These are phyloP conservation scores for Cacatua alba DNA, from an alignment of 2,113 vertebrate species.

Conservation along the genomic window DNA sequence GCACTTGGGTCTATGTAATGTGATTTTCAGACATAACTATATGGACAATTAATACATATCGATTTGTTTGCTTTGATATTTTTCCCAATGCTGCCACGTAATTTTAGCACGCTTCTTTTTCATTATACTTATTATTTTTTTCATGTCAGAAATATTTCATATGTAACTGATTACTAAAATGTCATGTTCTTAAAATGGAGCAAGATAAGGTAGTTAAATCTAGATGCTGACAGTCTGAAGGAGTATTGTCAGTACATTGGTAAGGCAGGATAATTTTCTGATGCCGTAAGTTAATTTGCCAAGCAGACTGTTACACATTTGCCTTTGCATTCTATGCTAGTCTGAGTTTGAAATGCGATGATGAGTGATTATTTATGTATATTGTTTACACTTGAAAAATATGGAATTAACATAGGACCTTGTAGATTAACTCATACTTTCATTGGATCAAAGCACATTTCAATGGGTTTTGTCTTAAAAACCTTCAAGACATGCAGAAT, in stretches of 20 bases:
- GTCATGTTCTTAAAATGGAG: background rate
- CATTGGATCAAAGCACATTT: background rate
- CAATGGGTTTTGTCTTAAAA: background rate
- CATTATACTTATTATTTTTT: background rate
- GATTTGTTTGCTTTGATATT: background rate
- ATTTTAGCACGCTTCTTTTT: background rate
- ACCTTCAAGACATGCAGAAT: background rate
- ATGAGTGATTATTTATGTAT: background rate
- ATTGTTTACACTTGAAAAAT: background rate
- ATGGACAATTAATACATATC: background rate
- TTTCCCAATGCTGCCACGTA: background rate
- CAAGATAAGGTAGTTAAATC: background rate
- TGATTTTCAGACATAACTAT: background rate
- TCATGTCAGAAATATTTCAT: background rate
- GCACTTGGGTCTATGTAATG: fast-evolving
- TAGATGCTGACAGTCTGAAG: background rate
- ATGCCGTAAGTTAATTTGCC: background rate
- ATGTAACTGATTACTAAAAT: background rate
- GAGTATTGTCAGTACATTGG: background rate
- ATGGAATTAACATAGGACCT: background rate
- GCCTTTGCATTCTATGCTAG: background rate
- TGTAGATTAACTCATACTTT: background rate
- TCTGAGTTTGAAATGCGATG: background rate
- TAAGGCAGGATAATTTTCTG: background rate
- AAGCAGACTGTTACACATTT: background rate